phyloP scores from a whole-genome alignment of 2,797 vertebrate genomes.

The Ctenochaetus hawaiiensis region DNA sequence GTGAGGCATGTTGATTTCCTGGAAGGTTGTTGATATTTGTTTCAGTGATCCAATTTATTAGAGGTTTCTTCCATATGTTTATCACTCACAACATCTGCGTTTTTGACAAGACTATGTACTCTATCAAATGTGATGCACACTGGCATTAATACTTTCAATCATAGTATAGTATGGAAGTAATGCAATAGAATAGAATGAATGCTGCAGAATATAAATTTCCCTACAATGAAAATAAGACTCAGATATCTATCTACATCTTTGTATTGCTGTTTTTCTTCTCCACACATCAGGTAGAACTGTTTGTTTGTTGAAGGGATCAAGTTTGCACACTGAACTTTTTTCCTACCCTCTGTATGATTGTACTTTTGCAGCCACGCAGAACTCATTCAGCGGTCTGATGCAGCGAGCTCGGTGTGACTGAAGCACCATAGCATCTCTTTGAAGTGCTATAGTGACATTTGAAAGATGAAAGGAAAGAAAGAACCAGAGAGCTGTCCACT shows the following conservation, averaged over 20 bases:
- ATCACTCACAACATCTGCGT: slow-evolving; percentile 17
- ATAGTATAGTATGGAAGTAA: neutral
- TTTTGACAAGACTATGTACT: neutral
- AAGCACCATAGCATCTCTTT: slow-evolving; percentile 40
- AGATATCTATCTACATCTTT: neutral
- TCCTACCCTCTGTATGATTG: neutral
- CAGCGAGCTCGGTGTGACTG: slow-evolving; percentile 32
- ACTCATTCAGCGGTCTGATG: slow-evolving; percentile 7
- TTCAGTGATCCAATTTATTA: slow-evolving; percentile 27
- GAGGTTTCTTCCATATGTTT: slow-evolving; percentile 23
- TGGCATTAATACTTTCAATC: neutral
- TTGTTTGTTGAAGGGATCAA: slow-evolving; percentile 5
- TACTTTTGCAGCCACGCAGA: slow-evolving; percentile 14
- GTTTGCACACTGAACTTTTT: neutral
- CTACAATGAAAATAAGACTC: neutral
- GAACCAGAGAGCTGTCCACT: slow-evolving; percentile 18
- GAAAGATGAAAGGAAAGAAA: slow-evolving; percentile 54
- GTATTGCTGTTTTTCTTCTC: neutral
- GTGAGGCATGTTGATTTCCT: slow-evolving; percentile 19
- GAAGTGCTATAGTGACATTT: slow-evolving; percentile 40
- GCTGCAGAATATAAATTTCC: neutral
- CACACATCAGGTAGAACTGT: neutral
- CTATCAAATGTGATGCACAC: neutral
- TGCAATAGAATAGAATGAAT: neutral
- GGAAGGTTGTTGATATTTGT: slow-evolving; percentile 22